Base-by-base conservation (phyloP, 2,797 vertebrate genomes). In the Arrhamphus sclerolepis region DNA sequence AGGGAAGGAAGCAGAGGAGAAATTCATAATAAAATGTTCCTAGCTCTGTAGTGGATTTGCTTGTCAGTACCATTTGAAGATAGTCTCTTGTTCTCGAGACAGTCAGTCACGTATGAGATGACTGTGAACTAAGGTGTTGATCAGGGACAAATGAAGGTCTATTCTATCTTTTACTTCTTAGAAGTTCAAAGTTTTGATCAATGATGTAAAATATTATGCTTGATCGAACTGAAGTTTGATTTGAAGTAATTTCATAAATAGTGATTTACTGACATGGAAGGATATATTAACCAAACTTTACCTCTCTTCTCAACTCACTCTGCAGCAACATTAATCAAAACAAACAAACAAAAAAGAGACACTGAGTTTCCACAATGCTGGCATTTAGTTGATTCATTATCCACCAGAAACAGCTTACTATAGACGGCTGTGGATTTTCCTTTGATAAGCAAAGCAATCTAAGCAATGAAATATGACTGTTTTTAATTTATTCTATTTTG, bases 401-500 rank as follows among this genome's bases (percentile, higher is more conserved):
- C 57, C 38, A 39, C 60, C 68, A 28, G 70, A 70, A 77, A 68
- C 59, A 56, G 34, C 58, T 55, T 17, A 51, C 56, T 61, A 28
- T 66, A 65, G 56, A 70, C 28, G 38, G 22, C 39, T 44, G 43
- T 24, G 19, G 34, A 51, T 58, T 56, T 46, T 68, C 22, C 34
- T 40, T 52, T 48, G 47, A 68, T 42, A 47, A 68, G 66, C 59
- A 16, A 39, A 60, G 51, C 47, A 47, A 42, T 43, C 48, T 52
- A 62, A 69, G 44, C 58, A 46, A 48, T 74, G 80, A 81, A 50
- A 55, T 63, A 22, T 40, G 59, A 76, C 66, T 1, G 64, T 78
- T 70, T 86, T 80, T 82, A 67, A 86, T 84, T 80, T 28, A 64
- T 63, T 29, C 48, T 38, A 11, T 66, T 82, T 66, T 77, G 76